Evolutionary conservation across 2,113 vertebrate species (phyloP).

Genomic region (Ptychochromis oligacanthus): DNA sequence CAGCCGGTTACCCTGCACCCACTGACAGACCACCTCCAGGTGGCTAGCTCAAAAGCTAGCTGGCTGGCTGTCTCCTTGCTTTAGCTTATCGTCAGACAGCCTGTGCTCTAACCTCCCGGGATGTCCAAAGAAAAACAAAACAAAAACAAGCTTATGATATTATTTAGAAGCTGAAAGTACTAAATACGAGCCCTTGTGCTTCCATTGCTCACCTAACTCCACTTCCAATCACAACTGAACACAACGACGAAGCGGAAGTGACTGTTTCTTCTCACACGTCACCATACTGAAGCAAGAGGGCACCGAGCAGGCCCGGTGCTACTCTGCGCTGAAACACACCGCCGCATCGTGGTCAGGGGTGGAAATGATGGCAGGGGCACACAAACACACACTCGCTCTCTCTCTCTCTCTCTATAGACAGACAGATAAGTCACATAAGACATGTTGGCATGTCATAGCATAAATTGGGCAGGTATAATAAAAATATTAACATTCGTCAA

Average conservation of each 20-base stretch:
- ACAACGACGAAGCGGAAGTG: slow-evolving; percentile 76
- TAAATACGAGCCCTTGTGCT: not conserved
- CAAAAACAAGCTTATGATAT: not conserved
- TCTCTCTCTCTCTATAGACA: not conserved
- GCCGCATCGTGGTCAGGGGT: slow-evolving; percentile 52
- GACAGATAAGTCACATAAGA: no score
- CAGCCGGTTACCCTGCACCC: slow-evolving; percentile 26
- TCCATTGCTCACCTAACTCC: slow-evolving; percentile 24
- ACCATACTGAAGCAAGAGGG: slow-evolving; percentile 61
- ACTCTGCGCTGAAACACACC: not conserved
- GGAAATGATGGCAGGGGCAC: not conserved
- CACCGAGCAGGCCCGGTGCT: not conserved
- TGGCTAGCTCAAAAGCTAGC: slow-evolving; percentile 26
- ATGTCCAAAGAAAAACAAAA: not conserved
- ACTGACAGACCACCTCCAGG: slow-evolving; percentile 10
- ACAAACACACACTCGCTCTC: no score
- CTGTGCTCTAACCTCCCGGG: not conserved
- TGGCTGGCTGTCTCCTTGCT: not conserved
- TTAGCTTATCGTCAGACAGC: not conserved
- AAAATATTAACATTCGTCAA: not conserved
- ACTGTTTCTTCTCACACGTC: slow-evolving; percentile 67
- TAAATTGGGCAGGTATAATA: not conserved
- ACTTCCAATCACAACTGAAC: slow-evolving; percentile 72
- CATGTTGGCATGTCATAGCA: not conserved
- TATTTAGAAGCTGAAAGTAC: not conserved